Evolutionary conservation across 2,113 vertebrate genomes (phyloP).

Genomic region (Triplophysa tibetana): DNA sequence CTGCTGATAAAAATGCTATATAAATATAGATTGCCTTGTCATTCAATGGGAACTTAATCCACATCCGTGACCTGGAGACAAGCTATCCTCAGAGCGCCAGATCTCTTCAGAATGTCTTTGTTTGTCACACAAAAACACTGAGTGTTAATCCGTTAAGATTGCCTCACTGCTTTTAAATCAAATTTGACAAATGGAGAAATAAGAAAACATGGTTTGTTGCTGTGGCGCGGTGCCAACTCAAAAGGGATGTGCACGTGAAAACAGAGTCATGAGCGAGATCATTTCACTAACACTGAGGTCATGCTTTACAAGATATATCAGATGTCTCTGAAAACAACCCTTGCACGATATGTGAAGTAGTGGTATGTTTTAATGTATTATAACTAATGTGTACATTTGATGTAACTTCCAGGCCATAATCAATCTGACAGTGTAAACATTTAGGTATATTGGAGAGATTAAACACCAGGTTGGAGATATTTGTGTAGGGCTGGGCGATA

Average conservation of each 20-base stretch:
- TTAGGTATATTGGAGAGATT: too few species aligned
- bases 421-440: too few species aligned
- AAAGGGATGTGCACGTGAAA: constrained; percentile 22
- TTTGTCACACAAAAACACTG: constrained; percentile 62
- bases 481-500: too few species aligned
- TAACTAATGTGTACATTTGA: too few species aligned
- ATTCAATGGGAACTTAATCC: constrained; percentile 64
- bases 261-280: constrained; percentile 15
- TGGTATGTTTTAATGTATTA: too few species aligned
- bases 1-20: constrained; percentile 65
- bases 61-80: constrained; percentile 61
- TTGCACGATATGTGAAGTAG: background rate
- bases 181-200: constrained; percentile 10
- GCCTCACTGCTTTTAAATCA: constrained; percentile 45
- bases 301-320: background rate
- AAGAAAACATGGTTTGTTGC: background rate
- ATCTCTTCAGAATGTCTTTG: constrained; percentile 60
- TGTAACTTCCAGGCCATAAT: too few species aligned
- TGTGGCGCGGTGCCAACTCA: background rate
- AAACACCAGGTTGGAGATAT: too few species aligned
- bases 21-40: constrained; percentile 71
- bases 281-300: constrained; percentile 15
- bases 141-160: constrained; percentile 40
- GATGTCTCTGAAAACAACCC: too few species aligned
- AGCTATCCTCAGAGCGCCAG: constrained; percentile 58